These are phyloP conservation scores for Leuciscus waleckii DNA, from an alignment of 2,797 vertebrate species.

Conservation along the genomic window DNA sequence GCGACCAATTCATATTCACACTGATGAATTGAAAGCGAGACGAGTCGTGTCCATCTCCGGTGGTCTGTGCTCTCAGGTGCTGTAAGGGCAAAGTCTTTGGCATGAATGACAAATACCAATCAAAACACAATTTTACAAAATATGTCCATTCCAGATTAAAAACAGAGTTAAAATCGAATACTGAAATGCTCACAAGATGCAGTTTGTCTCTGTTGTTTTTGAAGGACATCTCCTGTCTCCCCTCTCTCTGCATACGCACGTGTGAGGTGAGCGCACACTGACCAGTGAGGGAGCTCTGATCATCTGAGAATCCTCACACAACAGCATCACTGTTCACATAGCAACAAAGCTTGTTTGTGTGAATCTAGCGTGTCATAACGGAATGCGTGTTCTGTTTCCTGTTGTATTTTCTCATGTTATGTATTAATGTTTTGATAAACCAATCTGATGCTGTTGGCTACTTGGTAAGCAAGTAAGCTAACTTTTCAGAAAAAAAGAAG, in stretches of 20 bases:
- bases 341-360: conserved; percentile 21
- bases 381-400: background rate
- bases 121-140: background rate
- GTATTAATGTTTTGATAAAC: background rate
- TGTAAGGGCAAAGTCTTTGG: background rate
- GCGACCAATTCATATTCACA: background rate
- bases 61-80: background rate
- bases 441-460: background rate
- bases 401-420: background rate
- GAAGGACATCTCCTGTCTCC: background rate
- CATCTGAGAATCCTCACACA: background rate
- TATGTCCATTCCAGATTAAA: background rate
- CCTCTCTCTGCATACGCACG: background rate
- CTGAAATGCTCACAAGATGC: background rate
- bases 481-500: background rate
- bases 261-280: conserved; percentile 7
- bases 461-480: background rate
- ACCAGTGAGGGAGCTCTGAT: background rate
- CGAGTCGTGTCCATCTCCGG: background rate
- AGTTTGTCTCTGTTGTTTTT: background rate
- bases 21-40: background rate
- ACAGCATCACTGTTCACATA: conserved; percentile 38
- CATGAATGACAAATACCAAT: background rate
- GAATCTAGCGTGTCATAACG: background rate
- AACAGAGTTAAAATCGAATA: background rate